phyloP scores from a whole-genome alignment of 1,140 invertebrate species.

The Mactra quadrangularis region DNA sequence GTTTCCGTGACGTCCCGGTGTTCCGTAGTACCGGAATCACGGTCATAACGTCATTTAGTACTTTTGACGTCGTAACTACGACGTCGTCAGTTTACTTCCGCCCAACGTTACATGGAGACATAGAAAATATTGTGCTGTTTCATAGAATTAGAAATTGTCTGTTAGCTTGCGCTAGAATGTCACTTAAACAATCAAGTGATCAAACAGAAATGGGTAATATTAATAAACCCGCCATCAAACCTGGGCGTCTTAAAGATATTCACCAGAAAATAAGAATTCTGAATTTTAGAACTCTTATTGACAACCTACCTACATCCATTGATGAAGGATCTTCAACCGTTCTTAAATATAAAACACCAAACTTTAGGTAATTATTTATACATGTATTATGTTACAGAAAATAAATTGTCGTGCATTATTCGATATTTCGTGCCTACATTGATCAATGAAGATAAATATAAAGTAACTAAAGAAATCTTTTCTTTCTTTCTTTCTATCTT shows the following conservation, averaged over 20 bases:
- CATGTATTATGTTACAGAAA: too few species aligned
- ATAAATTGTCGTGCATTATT: not conserved
- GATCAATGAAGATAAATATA: not conserved
- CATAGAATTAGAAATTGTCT: not conserved
- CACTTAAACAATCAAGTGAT: conserved; percentile 21
- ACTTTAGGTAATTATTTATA: conserved; percentile 81
- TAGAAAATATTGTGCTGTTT: not conserved
- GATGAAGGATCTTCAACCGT: conserved; percentile 80
- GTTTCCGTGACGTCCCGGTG: too few species aligned
- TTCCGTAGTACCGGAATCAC: too few species aligned
- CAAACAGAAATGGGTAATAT: conserved; percentile 59
- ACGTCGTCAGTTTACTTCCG: conserved; percentile 14
- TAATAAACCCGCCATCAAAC: conserved; percentile 65
- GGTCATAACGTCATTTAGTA: not conserved
- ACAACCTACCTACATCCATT: conserved; percentile 78
- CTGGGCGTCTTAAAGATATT: conserved; percentile 65
- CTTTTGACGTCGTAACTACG: conserved; percentile 27
- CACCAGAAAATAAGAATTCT: conserved; percentile 71
- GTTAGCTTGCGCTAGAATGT: conserved; percentile 12
- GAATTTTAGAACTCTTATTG: conserved; percentile 78
- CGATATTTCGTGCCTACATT: not conserved
- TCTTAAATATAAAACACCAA: conserved; percentile 80
- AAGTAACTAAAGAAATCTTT: too few species aligned
- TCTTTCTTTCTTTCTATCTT: too few species aligned
- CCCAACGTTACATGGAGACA: not conserved